Conservation (phyloP, 2,113 vertebrate genomes). For the Lota lota region DNA sequence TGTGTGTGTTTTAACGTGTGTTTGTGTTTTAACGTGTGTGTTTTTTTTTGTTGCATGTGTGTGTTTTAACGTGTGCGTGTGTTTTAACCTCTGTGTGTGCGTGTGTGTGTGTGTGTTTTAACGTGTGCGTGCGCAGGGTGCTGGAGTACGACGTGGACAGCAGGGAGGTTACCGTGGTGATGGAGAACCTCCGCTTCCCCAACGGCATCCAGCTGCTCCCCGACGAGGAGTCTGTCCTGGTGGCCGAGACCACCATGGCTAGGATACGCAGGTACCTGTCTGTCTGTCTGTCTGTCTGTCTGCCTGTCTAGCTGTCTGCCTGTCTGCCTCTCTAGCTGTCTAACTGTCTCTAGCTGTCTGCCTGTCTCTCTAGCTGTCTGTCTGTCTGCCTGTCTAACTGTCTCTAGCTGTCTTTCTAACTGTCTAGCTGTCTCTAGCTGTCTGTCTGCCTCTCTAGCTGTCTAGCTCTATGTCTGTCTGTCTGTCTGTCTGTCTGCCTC, state of each 20-base stretch:
- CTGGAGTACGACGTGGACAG: conserved; percentile 85
- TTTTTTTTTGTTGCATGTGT: background rate
- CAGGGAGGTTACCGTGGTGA: conserved; percentile 85
- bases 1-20: background rate
- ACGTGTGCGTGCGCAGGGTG: conserved; percentile 69
- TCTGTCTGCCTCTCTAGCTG: background rate
- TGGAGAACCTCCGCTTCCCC: conserved; percentile 90
- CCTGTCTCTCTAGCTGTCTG: background rate
- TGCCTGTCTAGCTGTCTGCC: background rate
- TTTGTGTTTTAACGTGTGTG: background rate
- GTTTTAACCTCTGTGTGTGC: background rate
- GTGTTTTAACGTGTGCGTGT: conserved; percentile 13
- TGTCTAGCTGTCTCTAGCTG: background rate
- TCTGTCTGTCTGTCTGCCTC: background rate
- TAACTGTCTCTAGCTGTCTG: background rate
- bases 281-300: background rate
- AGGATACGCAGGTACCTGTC: conserved; percentile 83
- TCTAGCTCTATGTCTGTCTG: background rate
- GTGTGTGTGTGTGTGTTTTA: conserved; percentile 12
- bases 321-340: background rate
- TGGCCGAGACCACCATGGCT: conserved; percentile 92
- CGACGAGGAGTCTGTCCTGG: conserved; percentile 91
- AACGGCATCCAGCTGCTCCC: conserved; percentile 93
- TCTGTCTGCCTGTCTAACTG: background rate
- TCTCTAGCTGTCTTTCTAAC: background rate